Evolutionary conservation across 2,888 invertebrate species (phyloP), one percentile per base, ranked within the genome.

Genomic region (Amiota communis): DNA sequence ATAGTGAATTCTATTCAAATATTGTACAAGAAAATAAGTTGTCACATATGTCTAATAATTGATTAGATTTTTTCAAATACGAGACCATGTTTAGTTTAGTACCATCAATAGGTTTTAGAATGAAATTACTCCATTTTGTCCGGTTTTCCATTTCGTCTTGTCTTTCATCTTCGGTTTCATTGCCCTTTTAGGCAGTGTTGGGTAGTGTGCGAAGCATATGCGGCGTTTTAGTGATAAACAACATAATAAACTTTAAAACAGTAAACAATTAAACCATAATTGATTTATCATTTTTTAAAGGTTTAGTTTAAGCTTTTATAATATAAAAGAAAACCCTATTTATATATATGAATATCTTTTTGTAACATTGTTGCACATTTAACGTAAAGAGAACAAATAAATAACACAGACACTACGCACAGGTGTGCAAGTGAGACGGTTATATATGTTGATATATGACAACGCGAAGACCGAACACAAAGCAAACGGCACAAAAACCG

Each of bases 51-150:
- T 12, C 6, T 36, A 10, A 3, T n/a, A 4, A 13, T 53, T 20
- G 0, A 70, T 15, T 59, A 57, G 2, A 4, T 56, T 51, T 23
- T 12, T 69, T 12, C 4, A 6, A n/a, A 48, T 23, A 68, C 75
- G 78, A 73, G 76, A 73, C 15, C 56, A 36, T 64, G 53, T 73
- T 10, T 8, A 2, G 36, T 4, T 48, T 8, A 23, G 3, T 20
- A 10, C 12, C 12, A 71, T 23, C 71, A 51, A 57, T 70, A n/a
- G 69, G 73, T 47, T 47, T 68, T 63, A 75, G 46, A 20, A 63
- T 59, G 11, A 23, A 57, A 69, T 77, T 80, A 79, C 86, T 81
- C 86, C 86, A 86, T 86, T 85, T 86, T 87, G 84, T 87, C 81
- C 85, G 86, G 80, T 79, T 78, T 84, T 84, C 75, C 65, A 78